A percentile compares a stretch with the other conserved stretches of the same genome.
These are phyloP conservation scores for Heliconius melpomene DNA, from an alignment of 1,140 invertebrate genomes.

Conservation along the genomic window DNA sequence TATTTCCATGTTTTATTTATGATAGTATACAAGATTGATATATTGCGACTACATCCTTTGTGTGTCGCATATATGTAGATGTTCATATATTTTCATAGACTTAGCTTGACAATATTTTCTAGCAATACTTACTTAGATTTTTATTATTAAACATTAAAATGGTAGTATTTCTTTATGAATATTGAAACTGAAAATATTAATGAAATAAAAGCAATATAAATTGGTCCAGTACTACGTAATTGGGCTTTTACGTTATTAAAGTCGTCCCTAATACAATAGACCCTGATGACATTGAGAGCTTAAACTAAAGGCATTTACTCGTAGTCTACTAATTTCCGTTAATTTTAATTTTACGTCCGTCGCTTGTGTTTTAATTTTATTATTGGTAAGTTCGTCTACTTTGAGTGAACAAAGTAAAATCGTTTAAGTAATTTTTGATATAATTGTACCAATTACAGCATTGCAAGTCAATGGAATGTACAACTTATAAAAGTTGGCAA, in stretches of 20 bases:
- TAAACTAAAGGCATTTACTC: conserved; percentile 1
- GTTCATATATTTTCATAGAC: neutral
- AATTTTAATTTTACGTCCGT: conserved; percentile 2
- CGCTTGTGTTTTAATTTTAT: neutral
- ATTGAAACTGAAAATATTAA: neutral
- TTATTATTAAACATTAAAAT: neutral
- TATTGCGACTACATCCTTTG: conserved; percentile 10
- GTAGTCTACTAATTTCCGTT: conserved; percentile 2
- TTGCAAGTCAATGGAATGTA: too few relatives aligned
- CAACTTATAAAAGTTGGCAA: too few relatives aligned
- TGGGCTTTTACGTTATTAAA: conserved; percentile 15
- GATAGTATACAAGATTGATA: conserved; percentile 6
- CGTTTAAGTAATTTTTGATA: neutral
- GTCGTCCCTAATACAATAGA: conserved; percentile 24
- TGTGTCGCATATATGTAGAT: neutral
- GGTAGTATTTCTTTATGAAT: neutral
- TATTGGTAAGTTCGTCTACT: neutral
- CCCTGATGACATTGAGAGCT: conserved; percentile 28
- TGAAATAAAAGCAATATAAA: neutral
- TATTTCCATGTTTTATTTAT: conserved; percentile 8
- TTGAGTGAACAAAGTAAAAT: neutral
- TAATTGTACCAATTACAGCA: too few relatives aligned
- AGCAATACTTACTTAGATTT: neutral
- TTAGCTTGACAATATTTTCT: neutral
- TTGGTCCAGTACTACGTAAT: neutral